These are phyloP conservation scores for Aplysia californica DNA, from an alignment of 1,140 invertebrate species.

Conservation along the genomic window DNA sequence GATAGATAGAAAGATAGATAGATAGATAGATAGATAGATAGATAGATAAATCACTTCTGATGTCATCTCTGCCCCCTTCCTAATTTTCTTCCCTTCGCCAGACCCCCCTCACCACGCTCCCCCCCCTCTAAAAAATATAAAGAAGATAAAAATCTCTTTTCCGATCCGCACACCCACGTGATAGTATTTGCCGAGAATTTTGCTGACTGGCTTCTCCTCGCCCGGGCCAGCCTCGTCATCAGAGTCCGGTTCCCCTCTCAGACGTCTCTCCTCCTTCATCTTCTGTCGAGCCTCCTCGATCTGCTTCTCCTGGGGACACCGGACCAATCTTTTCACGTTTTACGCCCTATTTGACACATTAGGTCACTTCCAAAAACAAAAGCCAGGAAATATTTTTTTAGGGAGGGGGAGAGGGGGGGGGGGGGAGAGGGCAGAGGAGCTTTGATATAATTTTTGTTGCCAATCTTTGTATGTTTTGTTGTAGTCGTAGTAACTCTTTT, in stretches of 20 bases:
- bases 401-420: neutral
- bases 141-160: too few species aligned
- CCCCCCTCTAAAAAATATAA: too few species aligned
- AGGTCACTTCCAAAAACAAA: neutral
- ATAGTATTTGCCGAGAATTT: constrained; percentile 25
- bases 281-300: constrained; percentile 1
- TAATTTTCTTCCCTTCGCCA: too few species aligned
- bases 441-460: neutral
- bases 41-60: too few species aligned
- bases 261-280: neutral
- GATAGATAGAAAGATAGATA: too few species aligned
- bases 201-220: constrained; percentile 15
- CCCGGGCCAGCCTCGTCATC: neutral
- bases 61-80: too few species aligned
- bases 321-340: too few species aligned
- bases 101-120: too few species aligned
- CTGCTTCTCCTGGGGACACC: constrained; percentile 8
- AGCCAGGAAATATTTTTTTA: neutral
- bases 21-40: too few species aligned
- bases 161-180: too few species aligned
- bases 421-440: neutral
- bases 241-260: neutral
- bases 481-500: neutral
- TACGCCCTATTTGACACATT: too few species aligned
- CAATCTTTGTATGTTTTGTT: neutral